Percentiles rank a stretch among this genome's conserved stretches.
Conservation (phyloP, 2,797 vertebrate genomes). For the Salarias fasciatus region DNA sequence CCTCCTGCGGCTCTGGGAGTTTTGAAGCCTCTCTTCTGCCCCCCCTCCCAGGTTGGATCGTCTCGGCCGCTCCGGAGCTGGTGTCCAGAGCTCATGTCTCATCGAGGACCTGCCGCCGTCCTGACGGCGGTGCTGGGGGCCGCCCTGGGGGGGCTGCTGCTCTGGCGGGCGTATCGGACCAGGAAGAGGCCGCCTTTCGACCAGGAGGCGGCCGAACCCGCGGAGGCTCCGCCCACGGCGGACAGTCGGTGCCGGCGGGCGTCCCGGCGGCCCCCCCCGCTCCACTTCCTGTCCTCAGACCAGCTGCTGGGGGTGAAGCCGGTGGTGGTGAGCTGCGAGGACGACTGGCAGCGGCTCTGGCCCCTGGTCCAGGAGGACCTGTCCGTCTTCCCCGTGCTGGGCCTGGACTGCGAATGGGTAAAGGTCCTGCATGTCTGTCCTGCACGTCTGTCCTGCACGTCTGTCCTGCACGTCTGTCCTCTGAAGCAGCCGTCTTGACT, state of each 20-base stretch:
- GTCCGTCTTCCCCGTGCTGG: conserved; percentile 88
- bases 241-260: conserved; percentile 42
- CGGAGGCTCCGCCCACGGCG: conserved; percentile 13
- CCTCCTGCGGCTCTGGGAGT: too few species aligned
- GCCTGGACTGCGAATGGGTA: conserved; percentile 99
- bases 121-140: conserved; percentile 87
- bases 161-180: conserved; percentile 86
- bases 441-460: too few species aligned
- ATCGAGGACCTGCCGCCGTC: conserved; percentile 81
- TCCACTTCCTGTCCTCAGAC: conserved; percentile 72
- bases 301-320: conserved; percentile 83
- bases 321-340: conserved; percentile 83
- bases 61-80: conserved; percentile 2
- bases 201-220: too few species aligned
- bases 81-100: conserved; percentile 81
- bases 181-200: conserved; percentile 73
- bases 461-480: too few species aligned
- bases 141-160: conserved; percentile 87
- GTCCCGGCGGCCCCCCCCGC: background rate
- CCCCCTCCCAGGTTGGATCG: conserved; percentile 53
- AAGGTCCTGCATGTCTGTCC: conserved; percentile 72
- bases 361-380: conserved; percentile 87
- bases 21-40: too few species aligned
- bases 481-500: too few species aligned
- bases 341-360: conserved; percentile 89